These are phyloP conservation scores for Platycnemis pennipes DNA, from an alignment of 2,888 invertebrate species.

Conservation along the genomic window DNA sequence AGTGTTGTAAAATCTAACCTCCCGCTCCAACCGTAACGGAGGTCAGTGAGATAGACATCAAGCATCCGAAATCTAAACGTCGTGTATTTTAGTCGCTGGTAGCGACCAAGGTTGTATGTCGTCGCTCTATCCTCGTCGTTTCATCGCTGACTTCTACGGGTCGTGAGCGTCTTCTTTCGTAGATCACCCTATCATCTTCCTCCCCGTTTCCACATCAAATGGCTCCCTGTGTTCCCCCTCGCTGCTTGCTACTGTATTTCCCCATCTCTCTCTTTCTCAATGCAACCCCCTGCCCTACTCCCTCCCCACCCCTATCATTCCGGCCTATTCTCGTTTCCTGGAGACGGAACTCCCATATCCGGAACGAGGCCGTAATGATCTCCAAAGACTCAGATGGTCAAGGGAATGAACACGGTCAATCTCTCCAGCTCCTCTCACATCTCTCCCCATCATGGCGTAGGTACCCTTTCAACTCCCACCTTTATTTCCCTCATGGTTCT, in stretches of 20 bases:
- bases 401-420: not conserved
- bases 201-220: not conserved
- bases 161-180: not conserved
- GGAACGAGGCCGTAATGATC: constrained; percentile 34
- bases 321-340: not conserved
- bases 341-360: constrained; percentile 39
- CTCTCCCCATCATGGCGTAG: not conserved
- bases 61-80: too few relatives aligned
- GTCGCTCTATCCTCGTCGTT: too few relatives aligned
- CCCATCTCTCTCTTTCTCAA: not conserved
- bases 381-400: not conserved
- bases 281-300: not conserved
- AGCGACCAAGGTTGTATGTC: too few relatives aligned
- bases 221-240: not conserved
- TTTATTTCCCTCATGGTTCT: not conserved
- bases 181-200: not conserved
- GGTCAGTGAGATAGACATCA: too few relatives aligned
- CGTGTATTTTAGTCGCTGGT: too few relatives aligned
- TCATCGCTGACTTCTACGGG: not conserved
- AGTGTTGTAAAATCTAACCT: too few relatives aligned
- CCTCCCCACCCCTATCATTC: too few relatives aligned
- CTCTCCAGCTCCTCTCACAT: not conserved
- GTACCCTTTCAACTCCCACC: not conserved
- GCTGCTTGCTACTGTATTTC: not conserved
- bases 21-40: too few relatives aligned